Evolutionary conservation across 2,888 invertebrate species (phyloP).

Genomic region (Sceliomorpha sp.): DNA sequence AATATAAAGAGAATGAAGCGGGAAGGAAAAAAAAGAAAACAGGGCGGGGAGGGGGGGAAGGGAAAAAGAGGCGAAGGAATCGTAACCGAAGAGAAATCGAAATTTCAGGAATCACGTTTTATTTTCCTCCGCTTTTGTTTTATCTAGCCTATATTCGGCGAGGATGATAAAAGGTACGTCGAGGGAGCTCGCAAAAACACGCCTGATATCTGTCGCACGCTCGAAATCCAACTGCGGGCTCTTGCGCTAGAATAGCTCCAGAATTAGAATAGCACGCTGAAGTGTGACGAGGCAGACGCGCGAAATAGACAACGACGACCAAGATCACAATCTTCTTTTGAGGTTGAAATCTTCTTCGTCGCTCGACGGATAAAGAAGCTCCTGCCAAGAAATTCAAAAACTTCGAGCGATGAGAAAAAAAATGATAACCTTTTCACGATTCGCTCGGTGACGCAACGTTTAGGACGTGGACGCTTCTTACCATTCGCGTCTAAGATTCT

Average conservation of each 20-base stretch:
- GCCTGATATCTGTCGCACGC: slow-evolving; percentile 66
- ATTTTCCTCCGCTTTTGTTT: slow-evolving; percentile 5
- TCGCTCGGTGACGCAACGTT: too few species aligned
- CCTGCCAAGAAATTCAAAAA: not conserved
- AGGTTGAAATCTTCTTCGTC: slow-evolving; percentile 28
- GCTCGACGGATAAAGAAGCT: slow-evolving; percentile 13
- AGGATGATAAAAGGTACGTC: slow-evolving; percentile 6
- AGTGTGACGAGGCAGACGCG: slow-evolving; percentile 6
- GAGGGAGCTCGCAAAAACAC: slow-evolving; percentile 46
- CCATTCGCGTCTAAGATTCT: too few species aligned
- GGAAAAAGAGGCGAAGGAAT: too few species aligned
- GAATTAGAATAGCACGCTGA: slow-evolving; percentile 64
- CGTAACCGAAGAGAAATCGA: too few species aligned
- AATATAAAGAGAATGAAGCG: too few species aligned
- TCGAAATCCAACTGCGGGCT: slow-evolving; percentile 49
- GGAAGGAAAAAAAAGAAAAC: too few species aligned
- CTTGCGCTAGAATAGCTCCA: slow-evolving; percentile 64
- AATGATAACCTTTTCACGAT: too few species aligned
- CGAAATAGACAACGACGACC: slow-evolving; percentile 40
- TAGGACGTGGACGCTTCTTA: too few species aligned
- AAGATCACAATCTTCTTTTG: slow-evolving; percentile 15
- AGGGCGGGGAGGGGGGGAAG: too few species aligned
- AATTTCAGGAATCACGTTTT: slow-evolving; percentile 5
- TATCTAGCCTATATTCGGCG: not conserved
- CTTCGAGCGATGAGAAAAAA: too few species aligned